A percentile compares a stretch with the other conserved stretches of the same genome.
Conservation (phyloP, 1,140 invertebrate species). For the Pemphigus obesinymphae region DNA sequence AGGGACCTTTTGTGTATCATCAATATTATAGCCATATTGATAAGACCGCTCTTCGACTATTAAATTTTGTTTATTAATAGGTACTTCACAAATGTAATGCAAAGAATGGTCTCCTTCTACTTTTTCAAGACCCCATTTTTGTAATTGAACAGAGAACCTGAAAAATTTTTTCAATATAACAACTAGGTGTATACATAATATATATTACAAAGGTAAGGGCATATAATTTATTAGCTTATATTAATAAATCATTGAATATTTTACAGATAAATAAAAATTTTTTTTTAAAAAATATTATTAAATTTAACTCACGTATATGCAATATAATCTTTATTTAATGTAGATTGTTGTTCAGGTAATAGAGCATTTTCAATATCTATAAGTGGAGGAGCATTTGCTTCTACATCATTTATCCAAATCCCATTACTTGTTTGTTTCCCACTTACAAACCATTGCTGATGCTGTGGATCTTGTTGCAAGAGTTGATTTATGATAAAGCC, state of each 20-base stretch:
- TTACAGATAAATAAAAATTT: neutral
- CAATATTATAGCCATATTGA: conserved; percentile 73
- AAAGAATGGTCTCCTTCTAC: conserved; percentile 69
- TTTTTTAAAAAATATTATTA: neutral
- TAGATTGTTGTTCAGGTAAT: conserved; percentile 57
- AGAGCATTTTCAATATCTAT: conserved; percentile 77
- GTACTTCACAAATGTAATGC: conserved; percentile 85
- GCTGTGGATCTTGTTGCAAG: conserved; percentile 74
- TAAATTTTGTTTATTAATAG: conserved; percentile 61
- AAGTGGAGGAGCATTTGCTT: conserved; percentile 65
- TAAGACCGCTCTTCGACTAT: conserved; percentile 69
- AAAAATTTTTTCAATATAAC: conserved; percentile 44
- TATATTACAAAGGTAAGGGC: no score
- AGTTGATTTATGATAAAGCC: conserved; percentile 75
- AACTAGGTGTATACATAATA: no score
- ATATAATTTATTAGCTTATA: no score
- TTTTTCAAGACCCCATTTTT: conserved; percentile 78
- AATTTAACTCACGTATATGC: conserved; percentile 55
- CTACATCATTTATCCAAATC: conserved; percentile 79
- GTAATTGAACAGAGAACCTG: conserved; percentile 64
- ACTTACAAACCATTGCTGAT: conserved; percentile 80
- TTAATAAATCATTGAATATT: no score
- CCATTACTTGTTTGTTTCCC: conserved; percentile 66
- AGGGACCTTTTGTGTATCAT: conserved; percentile 73
- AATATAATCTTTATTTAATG: conserved; percentile 57